These are phyloP conservation scores for Chionis minor DNA, from an alignment of 2,113 vertebrate genomes.

Conservation along the genomic window DNA sequence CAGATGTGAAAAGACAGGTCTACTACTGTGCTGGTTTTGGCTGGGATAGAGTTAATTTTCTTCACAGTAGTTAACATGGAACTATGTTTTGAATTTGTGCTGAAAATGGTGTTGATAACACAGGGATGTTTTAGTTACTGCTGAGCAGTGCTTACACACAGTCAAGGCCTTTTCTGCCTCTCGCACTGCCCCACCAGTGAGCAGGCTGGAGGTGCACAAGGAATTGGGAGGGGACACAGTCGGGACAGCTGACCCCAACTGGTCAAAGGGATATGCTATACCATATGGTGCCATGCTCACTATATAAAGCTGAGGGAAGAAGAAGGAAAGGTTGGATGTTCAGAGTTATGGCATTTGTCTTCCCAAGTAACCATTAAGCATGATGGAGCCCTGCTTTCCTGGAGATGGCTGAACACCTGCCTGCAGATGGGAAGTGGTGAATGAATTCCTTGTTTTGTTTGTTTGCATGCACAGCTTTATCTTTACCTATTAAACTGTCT, in stretches of 20 bases:
- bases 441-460: neutral
- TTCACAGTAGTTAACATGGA: neutral
- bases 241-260: neutral
- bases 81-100: neutral
- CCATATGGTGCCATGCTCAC: neutral
- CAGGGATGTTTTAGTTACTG: neutral
- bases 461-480: neutral
- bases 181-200: neutral
- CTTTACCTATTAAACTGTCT: neutral
- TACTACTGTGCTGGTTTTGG: neutral
- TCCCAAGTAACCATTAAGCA: neutral
- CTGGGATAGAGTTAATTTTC: neutral
- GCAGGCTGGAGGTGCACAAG: neutral
- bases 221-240: neutral
- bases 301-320: neutral
- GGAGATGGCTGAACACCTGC: neutral
- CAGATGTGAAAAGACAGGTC: neutral
- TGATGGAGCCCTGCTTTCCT: neutral
- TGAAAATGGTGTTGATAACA: neutral
- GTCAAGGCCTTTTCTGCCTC: neutral
- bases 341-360: neutral
- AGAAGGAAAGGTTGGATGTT: too few species aligned
- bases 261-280: neutral
- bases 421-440: neutral
- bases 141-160: neutral